These are phyloP conservation scores for Globia sparganii DNA, from an alignment of 2,888 invertebrate species.

Conservation along the genomic window DNA sequence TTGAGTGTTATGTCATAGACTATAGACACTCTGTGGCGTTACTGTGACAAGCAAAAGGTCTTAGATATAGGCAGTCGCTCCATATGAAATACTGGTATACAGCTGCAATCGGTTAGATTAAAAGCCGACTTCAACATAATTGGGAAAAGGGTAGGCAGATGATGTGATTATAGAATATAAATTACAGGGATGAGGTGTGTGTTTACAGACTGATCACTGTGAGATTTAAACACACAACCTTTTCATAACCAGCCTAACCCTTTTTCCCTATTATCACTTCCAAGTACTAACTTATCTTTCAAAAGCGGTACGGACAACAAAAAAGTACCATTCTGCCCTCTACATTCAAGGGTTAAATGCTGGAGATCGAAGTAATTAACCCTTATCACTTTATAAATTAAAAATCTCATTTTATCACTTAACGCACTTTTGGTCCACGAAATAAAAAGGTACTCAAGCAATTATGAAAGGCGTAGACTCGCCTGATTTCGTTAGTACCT, in stretches of 20 bases:
- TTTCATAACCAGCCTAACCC: background rate
- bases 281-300: slow-evolving; percentile 18
- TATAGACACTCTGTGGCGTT: too few species aligned
- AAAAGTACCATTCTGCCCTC: slow-evolving; percentile 37
- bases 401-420: slow-evolving; percentile 64
- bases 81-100: too few species aligned
- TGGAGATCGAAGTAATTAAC: slow-evolving; percentile 53
- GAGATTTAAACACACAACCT: background rate
- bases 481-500: slow-evolving; percentile 31
- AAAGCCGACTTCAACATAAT: too few species aligned
- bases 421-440: slow-evolving; percentile 33
- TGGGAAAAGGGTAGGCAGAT: too few species aligned
- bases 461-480: slow-evolving; percentile 53
- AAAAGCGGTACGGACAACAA: slow-evolving; percentile 26
- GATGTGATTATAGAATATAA: background rate
- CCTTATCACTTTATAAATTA: slow-evolving; percentile 63
- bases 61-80: too few species aligned
- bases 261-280: slow-evolving; percentile 6
- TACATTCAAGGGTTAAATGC: slow-evolving; percentile 38
- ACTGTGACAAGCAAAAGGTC: too few species aligned
- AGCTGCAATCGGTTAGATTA: too few species aligned
- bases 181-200: background rate
- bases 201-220: background rate
- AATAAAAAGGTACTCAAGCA: slow-evolving; percentile 33
- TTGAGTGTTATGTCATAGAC: too few species aligned